Evolutionary conservation across 1,140 invertebrate genomes (phyloP), one percentile per base, ranked within the genome.

Genomic region (Neuroterus valhalla): DNA sequence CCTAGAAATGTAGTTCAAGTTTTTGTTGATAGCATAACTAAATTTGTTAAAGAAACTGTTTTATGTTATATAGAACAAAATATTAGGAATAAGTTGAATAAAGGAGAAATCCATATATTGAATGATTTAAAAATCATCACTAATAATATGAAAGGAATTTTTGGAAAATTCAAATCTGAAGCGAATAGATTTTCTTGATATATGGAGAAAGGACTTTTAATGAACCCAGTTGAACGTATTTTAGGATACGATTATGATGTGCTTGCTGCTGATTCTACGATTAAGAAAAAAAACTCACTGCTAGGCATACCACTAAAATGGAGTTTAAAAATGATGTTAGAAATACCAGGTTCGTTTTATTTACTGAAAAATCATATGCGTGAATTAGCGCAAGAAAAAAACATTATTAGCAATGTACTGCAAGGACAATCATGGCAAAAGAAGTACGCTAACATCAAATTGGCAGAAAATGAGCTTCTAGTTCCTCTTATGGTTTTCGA

Each of bases 401-500:
- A 10, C 38, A 46, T 68, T 15, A 26, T 66, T 2, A 19, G 42
- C 17, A 62, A 76, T 45, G 62, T 74, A 66, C 23, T 74, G 10
- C 68, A 74, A 67, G 50, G 67, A 3, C 23, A 70, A 14, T 48
- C 70, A 43, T 78, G 76, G 76, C n/a, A n/a, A 68, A 74, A 38
- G 23, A 70, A 74, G n/a, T 52, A 10, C 6, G 3, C 6, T 42
- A 62, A 68, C n/a, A n/a, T n/a, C n/a, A 26, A 73, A 38, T 38
- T 46, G 19, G 5, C 19, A 21, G n/a, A 21, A 12, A 46, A 70
- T 8, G 50, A 72, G 68, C 19, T 73, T 14, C 1, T 71, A 19
- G 2, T 71, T 21, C 71, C 76, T 19, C 19, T 74, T 15, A 45
- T 71, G 12, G 23, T 77, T 11, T 77, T 52, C 14, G 68, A 21